These are phyloP conservation scores for Poeciliopsis turneri DNA, from an alignment of 2,797 vertebrate genomes.

Conservation along the genomic window DNA sequence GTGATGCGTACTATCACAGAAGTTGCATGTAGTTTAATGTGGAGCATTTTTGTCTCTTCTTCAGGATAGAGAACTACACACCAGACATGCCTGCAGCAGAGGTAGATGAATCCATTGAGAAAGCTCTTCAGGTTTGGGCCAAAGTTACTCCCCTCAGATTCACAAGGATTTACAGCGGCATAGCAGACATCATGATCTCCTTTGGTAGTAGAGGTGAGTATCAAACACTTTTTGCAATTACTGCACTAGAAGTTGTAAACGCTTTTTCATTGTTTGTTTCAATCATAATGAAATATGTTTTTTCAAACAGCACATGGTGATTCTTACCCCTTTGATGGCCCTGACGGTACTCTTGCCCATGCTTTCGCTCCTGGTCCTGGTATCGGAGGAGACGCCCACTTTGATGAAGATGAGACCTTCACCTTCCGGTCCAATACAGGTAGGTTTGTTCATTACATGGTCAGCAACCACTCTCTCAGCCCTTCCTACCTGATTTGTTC, in stretches of 20 bases:
- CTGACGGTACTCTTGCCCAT: slow-evolving; percentile 80
- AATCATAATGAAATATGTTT: no score
- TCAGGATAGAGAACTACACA: slow-evolving; percentile 90
- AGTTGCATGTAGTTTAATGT: background rate
- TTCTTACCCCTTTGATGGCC: slow-evolving; percentile 83
- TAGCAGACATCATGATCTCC: slow-evolving; percentile 91
- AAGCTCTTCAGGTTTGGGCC: slow-evolving; percentile 89
- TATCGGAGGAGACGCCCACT: slow-evolving; percentile 89
- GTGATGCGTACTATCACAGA: accelerated
- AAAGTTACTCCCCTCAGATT: slow-evolving; percentile 88
- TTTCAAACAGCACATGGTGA: slow-evolving; percentile 84
- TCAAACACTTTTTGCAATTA: background rate
- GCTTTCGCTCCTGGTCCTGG: slow-evolving; percentile 79
- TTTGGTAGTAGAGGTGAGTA: slow-evolving; percentile 74
- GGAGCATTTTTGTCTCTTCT: background rate
- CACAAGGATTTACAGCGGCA: slow-evolving; percentile 79
- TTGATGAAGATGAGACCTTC: slow-evolving; percentile 89
- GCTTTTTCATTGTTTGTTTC: no score
- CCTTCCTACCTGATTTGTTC: background rate
- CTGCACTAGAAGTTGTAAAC: no score
- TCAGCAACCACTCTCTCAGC: background rate
- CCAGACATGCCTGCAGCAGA: slow-evolving; percentile 87
- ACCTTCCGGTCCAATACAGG: slow-evolving; percentile 68
- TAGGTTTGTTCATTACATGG: slow-evolving; percentile 19
- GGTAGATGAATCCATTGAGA: slow-evolving; percentile 85